Conservation (phyloP, 2,113 vertebrate species). For the Bolborhynchus lineola region DNA sequence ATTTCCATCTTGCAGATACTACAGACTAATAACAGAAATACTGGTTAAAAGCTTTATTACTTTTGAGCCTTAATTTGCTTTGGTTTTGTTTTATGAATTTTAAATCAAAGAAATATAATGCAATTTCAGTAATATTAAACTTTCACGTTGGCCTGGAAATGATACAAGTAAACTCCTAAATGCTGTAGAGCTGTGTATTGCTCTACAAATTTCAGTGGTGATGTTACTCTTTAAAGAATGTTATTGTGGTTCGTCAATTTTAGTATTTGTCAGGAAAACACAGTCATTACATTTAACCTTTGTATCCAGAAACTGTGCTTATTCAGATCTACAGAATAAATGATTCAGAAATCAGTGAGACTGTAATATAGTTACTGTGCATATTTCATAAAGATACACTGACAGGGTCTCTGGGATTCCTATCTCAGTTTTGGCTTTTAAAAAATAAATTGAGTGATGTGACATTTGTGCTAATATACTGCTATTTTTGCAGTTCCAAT, state of each 20-base stretch:
- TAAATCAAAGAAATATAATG: neutral
- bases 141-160: neutral
- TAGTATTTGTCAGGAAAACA: neutral
- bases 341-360: neutral
- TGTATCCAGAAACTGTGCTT: neutral
- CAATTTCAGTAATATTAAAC: neutral
- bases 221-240: neutral
- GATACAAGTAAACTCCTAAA: neutral
- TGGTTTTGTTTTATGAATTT: neutral
- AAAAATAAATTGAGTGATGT: neutral
- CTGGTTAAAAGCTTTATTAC: neutral
- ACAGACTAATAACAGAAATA: neutral
- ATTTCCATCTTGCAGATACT: neutral
- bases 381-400: neutral
- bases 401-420: neutral
- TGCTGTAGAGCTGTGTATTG: neutral
- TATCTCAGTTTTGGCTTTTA: neutral
- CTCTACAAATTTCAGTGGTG: neutral
- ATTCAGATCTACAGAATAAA: neutral
- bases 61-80: neutral
- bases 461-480: neutral
- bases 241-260: neutral
- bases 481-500: neutral
- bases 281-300: neutral
- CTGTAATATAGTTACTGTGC: accelerated